These are phyloP conservation scores for Cassiopea xamachana DNA, from an alignment of 30 jellyfish, hydroid and myxozoan genomes.

Conservation along the genomic window DNA sequence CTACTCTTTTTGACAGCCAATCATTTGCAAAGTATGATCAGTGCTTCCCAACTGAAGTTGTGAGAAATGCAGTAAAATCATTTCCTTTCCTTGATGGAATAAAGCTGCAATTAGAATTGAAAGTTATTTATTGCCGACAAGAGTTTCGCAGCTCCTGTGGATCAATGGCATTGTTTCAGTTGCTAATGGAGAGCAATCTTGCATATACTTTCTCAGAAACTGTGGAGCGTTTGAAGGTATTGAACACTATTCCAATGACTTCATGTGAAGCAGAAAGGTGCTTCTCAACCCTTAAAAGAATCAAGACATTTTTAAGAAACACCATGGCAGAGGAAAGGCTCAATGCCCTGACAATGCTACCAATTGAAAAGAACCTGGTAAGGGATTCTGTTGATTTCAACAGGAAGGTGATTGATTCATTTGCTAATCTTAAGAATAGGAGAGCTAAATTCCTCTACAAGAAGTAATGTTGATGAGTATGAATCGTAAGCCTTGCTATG, in stretches of 20 bases:
- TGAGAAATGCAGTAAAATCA: conserved; percentile 30
- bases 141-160: conserved; percentile 36
- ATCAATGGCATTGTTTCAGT: conserved; percentile 30
- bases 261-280: conserved; percentile 51
- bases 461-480: not conserved
- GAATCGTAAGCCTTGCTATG: not conserved
- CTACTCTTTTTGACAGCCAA: conserved; percentile 1
- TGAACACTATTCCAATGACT: conserved; percentile 34
- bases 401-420: conserved; percentile 20
- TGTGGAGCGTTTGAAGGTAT: conserved; percentile 14
- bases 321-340: conserved; percentile 57
- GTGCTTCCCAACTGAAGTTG: conserved; percentile 20
- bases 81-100: conserved; percentile 18
- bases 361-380: conserved; percentile 27
- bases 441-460: conserved; percentile 43
- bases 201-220: conserved; percentile 21
- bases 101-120: conserved; percentile 24
- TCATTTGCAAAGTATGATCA: conserved; percentile 1
- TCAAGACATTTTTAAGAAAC: conserved; percentile 33
- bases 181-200: conserved; percentile 26
- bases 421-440: conserved; percentile 37
- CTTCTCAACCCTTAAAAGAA: conserved; percentile 42
- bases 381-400: conserved; percentile 46
- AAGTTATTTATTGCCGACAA: conserved; percentile 19
- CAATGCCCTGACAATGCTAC: conserved; percentile 58